Percentiles rank a stretch among this genome's conserved stretches.
These are phyloP conservation scores for Anthopleura xanthogrammica DNA, from an alignment of 92 coral and sea anemone genomes.

Conservation along the genomic window DNA sequence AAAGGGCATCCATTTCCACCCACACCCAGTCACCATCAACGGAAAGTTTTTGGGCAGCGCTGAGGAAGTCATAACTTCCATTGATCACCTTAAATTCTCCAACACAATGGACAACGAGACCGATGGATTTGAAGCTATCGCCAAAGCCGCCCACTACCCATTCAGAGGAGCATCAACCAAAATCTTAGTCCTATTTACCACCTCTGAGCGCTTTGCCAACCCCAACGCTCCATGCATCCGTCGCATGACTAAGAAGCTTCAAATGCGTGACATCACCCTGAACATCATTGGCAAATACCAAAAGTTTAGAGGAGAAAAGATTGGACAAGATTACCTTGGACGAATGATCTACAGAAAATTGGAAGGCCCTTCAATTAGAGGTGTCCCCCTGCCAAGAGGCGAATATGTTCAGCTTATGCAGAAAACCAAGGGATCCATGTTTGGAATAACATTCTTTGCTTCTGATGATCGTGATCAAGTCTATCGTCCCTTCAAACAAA, in stretches of 20 bases:
- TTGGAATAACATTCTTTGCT: constrained; percentile 70
- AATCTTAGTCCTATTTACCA: constrained; percentile 81
- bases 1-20: constrained; percentile 58
- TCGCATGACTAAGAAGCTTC: constrained; percentile 58
- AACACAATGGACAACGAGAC: constrained; percentile 60
- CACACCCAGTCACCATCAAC: constrained; percentile 80
- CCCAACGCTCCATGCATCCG: constrained; percentile 39
- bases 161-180: constrained; percentile 88
- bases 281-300: constrained; percentile 92
- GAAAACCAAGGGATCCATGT: constrained; percentile 76
- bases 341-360: constrained; percentile 61
- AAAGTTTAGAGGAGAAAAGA: constrained; percentile 44
- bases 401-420: constrained; percentile 69
- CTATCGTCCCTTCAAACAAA: constrained; percentile 42
- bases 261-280: constrained; percentile 77
- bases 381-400: constrained; percentile 69
- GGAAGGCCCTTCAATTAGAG: constrained; percentile 43
- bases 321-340: constrained; percentile 80
- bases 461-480: constrained; percentile 40
- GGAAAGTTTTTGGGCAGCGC: constrained; percentile 80
- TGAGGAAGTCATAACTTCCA: constrained; percentile 50
- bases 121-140: constrained; percentile 81
- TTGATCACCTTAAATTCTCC: constrained; percentile 77
- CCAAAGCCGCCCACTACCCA: constrained; percentile 58
- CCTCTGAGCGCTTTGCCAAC: constrained; percentile 60